Base-by-base conservation (phyloP, 2,888 invertebrate genomes). In the Limenitis arthemis region DNA sequence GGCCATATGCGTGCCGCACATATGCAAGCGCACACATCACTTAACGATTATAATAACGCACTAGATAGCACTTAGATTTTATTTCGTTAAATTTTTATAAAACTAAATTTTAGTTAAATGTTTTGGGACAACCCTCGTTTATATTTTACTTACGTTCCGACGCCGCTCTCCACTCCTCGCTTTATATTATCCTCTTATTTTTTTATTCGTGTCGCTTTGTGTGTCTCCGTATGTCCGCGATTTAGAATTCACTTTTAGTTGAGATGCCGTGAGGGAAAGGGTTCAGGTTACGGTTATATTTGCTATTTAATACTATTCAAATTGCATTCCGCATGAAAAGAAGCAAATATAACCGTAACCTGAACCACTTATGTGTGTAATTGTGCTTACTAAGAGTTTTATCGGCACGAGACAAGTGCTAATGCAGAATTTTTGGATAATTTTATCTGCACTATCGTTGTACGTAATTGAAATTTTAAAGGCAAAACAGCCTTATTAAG, bases 61-160 rank as follows among this genome's bases (percentile, higher is more conserved):
- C 83, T 86, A 80, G 85, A 85, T 86, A 85, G 83, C 85, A 86
- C 86, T 79, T 86, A 86, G 80, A 82, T 81, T 72, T 76, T 77
- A 56, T 73, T 72, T 72, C 73, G 71, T 72, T 75, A 72, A 77
- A 72, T 69, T 70, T 76, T 77, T 79, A 75, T 75, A 72, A 77
- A 77, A 69, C 69, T 73, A 75, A 77, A 65, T 62, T 70, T 73
- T 75, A 77, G 79, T 71, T 77, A 75, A 83, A 83, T 85, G 82
- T 86, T 86, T 83, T 86, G 86, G 86, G 86, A 83, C 86, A 86
- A 86, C 86, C 86, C 86, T 86, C 82, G 86, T 86, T 85, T 84
- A 76, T 77, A 64, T 73, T 67, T 65, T 67, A 69, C 73, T 75
- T 73, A 71, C 62, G 75, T 72, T 75, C 77, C 76, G 79, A 77